Evolutionary conservation across 2,113 vertebrate species (phyloP).

Genomic region (Bothrops jararaca): DNA sequence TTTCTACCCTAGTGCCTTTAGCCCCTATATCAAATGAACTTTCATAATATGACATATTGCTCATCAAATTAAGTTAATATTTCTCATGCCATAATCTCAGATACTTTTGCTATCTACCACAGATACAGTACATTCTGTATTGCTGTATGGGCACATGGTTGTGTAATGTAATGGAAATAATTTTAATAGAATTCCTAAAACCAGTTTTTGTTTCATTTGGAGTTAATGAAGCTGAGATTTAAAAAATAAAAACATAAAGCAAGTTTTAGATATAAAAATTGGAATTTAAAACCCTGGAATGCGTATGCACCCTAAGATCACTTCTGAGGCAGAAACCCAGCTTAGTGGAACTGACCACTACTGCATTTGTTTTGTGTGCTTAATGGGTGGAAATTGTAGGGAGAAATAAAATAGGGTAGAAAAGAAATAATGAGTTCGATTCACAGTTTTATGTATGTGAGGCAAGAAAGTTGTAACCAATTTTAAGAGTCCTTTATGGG

Average conservation of each 20-base stretch:
- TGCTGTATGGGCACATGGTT: not conserved
- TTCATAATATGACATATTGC: not conserved
- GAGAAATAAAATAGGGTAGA: not conserved
- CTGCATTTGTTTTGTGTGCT: not conserved
- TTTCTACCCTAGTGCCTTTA: not conserved
- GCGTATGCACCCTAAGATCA: not conserved
- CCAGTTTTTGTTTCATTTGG: not conserved
- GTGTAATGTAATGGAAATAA: not conserved
- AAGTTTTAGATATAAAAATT: not conserved
- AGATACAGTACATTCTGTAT: not conserved
- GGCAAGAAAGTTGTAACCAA: not conserved
- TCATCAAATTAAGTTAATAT: not conserved
- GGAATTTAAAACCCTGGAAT: not conserved
- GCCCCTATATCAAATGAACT: not conserved
- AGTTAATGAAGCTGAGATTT: not conserved
- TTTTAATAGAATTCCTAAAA: conserved; percentile 12
- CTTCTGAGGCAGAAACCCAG: not conserved
- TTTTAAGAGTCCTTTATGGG: not conserved
- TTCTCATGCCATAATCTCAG: not conserved
- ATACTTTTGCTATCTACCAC: not conserved
- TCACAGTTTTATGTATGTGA: not conserved
- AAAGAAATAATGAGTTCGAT: not conserved
- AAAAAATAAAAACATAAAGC: not conserved
- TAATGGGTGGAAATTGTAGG: not conserved
- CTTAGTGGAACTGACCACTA: not conserved